Evolutionary conservation across 2,113 vertebrate genomes (phyloP), one percentile per base, ranked within the genome.

Genomic region (Chrysochloris asiatica): DNA sequence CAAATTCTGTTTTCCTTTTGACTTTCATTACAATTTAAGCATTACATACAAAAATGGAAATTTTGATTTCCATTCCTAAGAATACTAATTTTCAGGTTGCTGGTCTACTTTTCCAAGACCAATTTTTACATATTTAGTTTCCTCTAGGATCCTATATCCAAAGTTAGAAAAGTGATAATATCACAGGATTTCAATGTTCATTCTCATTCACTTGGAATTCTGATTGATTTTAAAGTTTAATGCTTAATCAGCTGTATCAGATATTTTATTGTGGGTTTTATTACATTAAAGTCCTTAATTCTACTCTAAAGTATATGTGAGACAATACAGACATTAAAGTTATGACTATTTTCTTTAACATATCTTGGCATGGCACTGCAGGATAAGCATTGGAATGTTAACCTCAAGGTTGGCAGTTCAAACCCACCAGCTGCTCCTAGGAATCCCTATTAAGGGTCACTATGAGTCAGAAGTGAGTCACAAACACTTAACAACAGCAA

Each of bases 211-310:
- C 36, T 87, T 73, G 59, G 48, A 92, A 87, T 76, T 75, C n/a
- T 65, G 90, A 92, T 82, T 87, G 81, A 83, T 78, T 94, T 33
- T 50, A 73, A 93, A 87, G 22, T 81, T 67, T 89, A 38, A 81
- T 79, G 30, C 87, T 86, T 94, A 91, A 90, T 86, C 38, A 76
- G 43, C 50, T 87, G 11, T 54, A 56, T 33, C 76, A 17, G 16
- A n/a, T 77, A 69, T 88, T 69, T 95, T 88, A 89, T 77, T 83
- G 38, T 52, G 65, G 43, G 45, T 13, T 92, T 86, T 77, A 86
- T 86, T 71, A n/a, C 61, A 86, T 1, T 24, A 8, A 65, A 79
- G 41, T 92, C 79, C 33, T 36, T 79, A 83, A 95, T 90, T 75
- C 11, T 2, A 54, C 47, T 33, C 19, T 24, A 76, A 81, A 61